Evolutionary conservation across 2,888 invertebrate species (phyloP), one percentile per base, ranked within the genome.

Genomic region (Gari tellinella): DNA sequence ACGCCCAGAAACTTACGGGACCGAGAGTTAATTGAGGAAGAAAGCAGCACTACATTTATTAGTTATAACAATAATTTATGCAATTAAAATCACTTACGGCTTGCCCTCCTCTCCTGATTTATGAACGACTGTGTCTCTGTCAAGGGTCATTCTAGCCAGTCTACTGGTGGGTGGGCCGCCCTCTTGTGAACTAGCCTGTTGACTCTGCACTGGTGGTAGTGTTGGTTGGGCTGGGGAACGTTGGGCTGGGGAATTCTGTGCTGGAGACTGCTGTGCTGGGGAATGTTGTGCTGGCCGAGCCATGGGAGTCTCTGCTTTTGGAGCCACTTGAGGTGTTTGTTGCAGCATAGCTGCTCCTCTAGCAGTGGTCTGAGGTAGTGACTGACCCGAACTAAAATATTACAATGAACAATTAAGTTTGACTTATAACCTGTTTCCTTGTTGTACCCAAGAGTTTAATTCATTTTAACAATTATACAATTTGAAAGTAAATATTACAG

Each of bases 71-170:
- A 40, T 14, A 40, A 40, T 40, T 12, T n/a, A n/a, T n/a, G n/a
- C n/a, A n/a, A n/a, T n/a, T 43, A 17, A 43, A 17, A 40, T 5
- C 19, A 70, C 82, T 76, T 80, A 86, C 86, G 56, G 69, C 64
- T 81, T 79, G n/a, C 86, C 86, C 46, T 68, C 76, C 38, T 70
- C 49, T 21, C 86, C 86, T 8, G 61, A 40, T 19, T 48, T 76
- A 26, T 74, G 68, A 8, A 86, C 72, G 14, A 61, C 38, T 14
- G 69, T 60, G 21, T 41, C 48, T 26, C 77, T 69, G 17, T 75
- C 77, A 10, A 79, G 45, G 5, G 74, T 62, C 79, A 79, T 79
- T 23, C 60, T 62, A 4, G 56, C 68, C 17, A 79, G 31, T 14
- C 72, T 40, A 14, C 66, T 53, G 5, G 51, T 66, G 1, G 72